phyloP scores from a whole-genome alignment of 2,888 invertebrate species.

The Pachliopta kotzebuea region DNA sequence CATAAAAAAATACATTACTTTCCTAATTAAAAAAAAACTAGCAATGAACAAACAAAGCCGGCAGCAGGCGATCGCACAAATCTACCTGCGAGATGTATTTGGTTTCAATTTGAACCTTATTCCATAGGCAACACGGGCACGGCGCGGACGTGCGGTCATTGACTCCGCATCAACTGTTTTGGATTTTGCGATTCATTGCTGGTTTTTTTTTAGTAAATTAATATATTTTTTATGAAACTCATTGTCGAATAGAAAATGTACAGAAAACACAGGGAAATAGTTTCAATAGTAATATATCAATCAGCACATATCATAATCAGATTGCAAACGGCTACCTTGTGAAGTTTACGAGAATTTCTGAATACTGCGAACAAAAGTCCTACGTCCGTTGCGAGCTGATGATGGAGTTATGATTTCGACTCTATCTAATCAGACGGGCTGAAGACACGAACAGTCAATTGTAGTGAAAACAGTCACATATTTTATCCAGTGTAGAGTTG shows the following conservation, averaged over 20 bases:
- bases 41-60: too few species aligned
- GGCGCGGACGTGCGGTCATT: too few species aligned
- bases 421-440: not conserved
- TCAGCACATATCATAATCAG: conserved; percentile 2
- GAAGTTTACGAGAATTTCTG: not conserved
- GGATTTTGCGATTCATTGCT: too few species aligned
- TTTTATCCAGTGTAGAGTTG: conserved; percentile 1
- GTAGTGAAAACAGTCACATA: not conserved
- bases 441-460: not conserved
- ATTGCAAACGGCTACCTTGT: not conserved
- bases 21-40: too few species aligned
- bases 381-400: conserved; percentile 1
- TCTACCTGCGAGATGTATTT: too few species aligned
- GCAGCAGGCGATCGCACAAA: too few species aligned
- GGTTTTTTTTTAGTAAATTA: too few species aligned
- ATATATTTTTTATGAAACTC: not conserved
- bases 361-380: not conserved
- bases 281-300: not conserved
- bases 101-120: too few species aligned
- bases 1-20: too few species aligned
- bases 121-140: too few species aligned
- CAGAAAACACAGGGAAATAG: not conserved
- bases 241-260: not conserved
- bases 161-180: too few species aligned
- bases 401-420: conserved; percentile 9